These are phyloP conservation scores for Rhea americana DNA, from an alignment of 2,113 vertebrate genomes.

Conservation along the genomic window DNA sequence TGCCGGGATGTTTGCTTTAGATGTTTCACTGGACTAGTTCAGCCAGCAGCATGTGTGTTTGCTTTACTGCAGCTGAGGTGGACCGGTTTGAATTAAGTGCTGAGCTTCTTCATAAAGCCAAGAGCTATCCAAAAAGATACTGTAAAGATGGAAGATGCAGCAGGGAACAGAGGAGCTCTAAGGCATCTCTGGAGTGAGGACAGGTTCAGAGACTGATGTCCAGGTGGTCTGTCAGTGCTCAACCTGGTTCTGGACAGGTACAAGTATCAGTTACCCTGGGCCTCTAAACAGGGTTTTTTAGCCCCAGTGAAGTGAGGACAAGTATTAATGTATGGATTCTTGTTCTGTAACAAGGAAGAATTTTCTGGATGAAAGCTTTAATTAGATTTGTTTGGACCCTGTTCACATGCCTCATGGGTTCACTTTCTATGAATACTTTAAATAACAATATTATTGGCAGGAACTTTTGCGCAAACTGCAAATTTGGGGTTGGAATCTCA, in stretches of 20 bases:
- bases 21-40: neutral
- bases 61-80: neutral
- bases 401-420: conserved; percentile 60
- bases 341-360: conserved; percentile 53
- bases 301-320: conserved; percentile 45
- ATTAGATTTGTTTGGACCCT: conserved; percentile 65
- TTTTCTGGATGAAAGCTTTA: conserved; percentile 70
- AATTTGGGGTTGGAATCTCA: conserved; percentile 56
- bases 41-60: neutral
- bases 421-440: conserved; percentile 55
- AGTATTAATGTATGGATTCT: conserved; percentile 44
- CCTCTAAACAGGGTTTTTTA: conserved; percentile 20
- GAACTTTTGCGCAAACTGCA: conserved; percentile 56
- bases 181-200: neutral
- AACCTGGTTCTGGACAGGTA: neutral
- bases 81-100: neutral
- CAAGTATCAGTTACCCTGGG: neutral
- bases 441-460: conserved; percentile 59
- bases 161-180: neutral
- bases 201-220: neutral
- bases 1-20: neutral
- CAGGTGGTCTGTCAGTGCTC: neutral
- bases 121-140: neutral
- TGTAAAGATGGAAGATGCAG: neutral
- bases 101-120: neutral